A percentile compares a stretch with the other conserved stretches of the same genome.
Conservation (phyloP, 2,113 vertebrate genomes). For the Zapus hudsonius region DNA sequence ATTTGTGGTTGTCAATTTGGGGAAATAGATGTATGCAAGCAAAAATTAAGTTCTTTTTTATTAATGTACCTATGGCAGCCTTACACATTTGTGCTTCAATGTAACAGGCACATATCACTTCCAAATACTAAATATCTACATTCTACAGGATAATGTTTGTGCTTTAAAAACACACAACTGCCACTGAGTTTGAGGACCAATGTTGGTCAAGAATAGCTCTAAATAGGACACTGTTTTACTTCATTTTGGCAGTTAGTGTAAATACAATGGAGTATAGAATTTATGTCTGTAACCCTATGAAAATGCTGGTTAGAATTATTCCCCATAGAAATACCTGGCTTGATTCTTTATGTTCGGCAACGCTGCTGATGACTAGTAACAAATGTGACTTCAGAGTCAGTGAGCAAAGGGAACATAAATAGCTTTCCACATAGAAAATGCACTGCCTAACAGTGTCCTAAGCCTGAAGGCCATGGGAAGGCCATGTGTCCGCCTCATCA, state of each 20-base stretch:
- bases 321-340: background rate
- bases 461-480: background rate
- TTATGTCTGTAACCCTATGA: background rate
- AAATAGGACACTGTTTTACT: background rate
- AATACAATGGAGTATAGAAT: background rate
- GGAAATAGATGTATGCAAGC: background rate
- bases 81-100: background rate
- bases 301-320: constrained; percentile 13
- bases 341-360: constrained; percentile 32
- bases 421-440: background rate
- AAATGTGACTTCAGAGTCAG: constrained; percentile 31
- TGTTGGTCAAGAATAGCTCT: background rate
- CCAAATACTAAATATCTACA: background rate
- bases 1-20: background rate
- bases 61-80: background rate
- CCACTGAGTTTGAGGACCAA: background rate
- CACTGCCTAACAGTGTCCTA: background rate
- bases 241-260: background rate
- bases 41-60: constrained; percentile 27
- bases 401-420: background rate
- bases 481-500: background rate
- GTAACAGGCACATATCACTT: background rate
- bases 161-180: background rate
- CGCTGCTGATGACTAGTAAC: background rate
- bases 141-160: background rate